Conservation (phyloP, 2,797 vertebrate genomes). For the Rachycentron canadum region DNA sequence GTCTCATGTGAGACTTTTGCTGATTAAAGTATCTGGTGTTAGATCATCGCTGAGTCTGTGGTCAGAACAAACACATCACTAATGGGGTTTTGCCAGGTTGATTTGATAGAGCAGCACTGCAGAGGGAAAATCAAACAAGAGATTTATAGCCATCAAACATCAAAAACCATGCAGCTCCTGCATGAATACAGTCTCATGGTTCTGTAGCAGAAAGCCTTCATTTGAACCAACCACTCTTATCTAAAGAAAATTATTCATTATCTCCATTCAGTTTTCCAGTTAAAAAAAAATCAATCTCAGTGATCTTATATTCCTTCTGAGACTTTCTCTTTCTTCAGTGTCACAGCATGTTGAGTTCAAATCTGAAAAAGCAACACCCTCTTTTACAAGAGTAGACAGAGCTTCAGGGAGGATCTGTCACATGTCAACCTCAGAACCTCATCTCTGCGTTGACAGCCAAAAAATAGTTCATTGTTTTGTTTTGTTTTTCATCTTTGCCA, state of each 20-base stretch:
- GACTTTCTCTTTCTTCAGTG: constrained; percentile 1
- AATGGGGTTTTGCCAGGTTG: constrained; percentile 58
- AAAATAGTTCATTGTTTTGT: constrained; percentile 35
- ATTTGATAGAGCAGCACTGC: constrained; percentile 61
- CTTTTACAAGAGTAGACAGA: constrained; percentile 53
- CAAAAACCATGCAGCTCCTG: constrained; percentile 14
- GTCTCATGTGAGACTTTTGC: constrained; percentile 17
- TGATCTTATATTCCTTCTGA: constrained; percentile 10
- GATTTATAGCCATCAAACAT: constrained; percentile 34
- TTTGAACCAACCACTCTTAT: neutral
- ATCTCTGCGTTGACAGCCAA: constrained; percentile 54
- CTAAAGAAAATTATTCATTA: neutral
- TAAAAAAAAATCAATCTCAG: neutral
- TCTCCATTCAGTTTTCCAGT: neutral
- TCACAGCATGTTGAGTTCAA: constrained; percentile 45
- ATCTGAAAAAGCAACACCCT: constrained; percentile 47
- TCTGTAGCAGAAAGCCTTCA: neutral
- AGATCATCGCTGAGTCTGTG: constrained; percentile 36
- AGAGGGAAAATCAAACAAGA: constrained; percentile 52
- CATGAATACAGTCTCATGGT: neutral
- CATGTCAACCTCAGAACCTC: constrained; percentile 59
- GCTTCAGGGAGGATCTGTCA: constrained; percentile 60
- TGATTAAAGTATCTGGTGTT: constrained; percentile 52
- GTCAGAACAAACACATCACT: constrained; percentile 40
- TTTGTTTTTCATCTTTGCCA: constrained; percentile 11